Conservation (phyloP, 2,888 invertebrate genomes). For the Acleris sparsana region DNA sequence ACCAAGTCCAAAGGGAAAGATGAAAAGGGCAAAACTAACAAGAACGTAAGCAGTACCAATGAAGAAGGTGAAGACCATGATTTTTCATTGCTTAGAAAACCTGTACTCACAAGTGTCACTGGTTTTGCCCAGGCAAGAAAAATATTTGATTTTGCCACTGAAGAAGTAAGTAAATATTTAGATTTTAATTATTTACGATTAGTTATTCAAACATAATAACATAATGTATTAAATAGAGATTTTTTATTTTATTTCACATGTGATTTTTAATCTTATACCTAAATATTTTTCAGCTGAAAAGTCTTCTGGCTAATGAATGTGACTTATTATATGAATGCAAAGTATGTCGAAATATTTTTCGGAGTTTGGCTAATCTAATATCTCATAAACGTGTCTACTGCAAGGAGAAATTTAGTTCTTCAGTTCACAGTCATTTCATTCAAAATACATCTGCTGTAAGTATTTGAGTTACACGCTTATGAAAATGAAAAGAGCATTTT, state of each 20-base stretch:
- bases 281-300: conserved; percentile 84
- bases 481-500: not conserved
- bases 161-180: conserved; percentile 83
- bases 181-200: not conserved
- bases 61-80: conserved; percentile 77
- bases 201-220: too few species aligned
- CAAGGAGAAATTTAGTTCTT: conserved; percentile 80
- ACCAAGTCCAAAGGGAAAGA: conserved; percentile 71
- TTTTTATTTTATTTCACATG: too few species aligned
- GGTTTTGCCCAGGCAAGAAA: conserved; percentile 88
- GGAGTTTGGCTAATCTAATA: conserved; percentile 94
- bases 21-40: conserved; percentile 65
- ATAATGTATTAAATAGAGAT: too few species aligned
- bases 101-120: conserved; percentile 87
- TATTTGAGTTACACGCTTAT: conserved; percentile 36
- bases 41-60: conserved; percentile 56
- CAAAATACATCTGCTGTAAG: conserved; percentile 75
- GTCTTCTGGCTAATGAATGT: conserved; percentile 91
- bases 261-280: too few species aligned
- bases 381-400: conserved; percentile 95
- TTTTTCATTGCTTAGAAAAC: conserved; percentile 84
- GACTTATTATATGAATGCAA: conserved; percentile 95
- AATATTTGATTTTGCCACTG: conserved; percentile 89
- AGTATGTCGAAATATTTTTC: conserved; percentile 92
- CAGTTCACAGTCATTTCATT: conserved; percentile 71